Conservation (phyloP, 2,797 vertebrate genomes). For the Sebastiscus albofasciatus region DNA sequence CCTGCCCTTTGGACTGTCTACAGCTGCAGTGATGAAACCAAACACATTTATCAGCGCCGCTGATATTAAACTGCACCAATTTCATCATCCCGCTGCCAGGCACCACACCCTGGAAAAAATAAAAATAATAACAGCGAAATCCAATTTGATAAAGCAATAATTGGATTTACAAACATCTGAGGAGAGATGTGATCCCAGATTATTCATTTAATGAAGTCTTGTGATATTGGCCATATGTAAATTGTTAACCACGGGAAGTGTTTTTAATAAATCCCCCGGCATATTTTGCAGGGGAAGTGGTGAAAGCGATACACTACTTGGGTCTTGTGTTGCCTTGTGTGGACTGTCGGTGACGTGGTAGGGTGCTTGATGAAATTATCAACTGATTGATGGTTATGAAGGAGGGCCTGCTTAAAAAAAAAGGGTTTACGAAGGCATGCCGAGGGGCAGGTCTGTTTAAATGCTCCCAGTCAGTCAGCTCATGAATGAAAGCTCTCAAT, state of each 20-base stretch:
- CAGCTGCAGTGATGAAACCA: conserved; percentile 74
- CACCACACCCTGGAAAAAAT: conserved; percentile 68
- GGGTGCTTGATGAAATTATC: conserved; percentile 73
- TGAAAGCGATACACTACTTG: conserved; percentile 70
- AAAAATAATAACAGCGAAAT: conserved; percentile 80
- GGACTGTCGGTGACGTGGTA: conserved; percentile 50
- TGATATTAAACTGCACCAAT: conserved; percentile 79
- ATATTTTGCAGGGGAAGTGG: conserved; percentile 53
- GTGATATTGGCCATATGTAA: conserved; percentile 81
- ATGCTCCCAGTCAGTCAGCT: conserved; percentile 61
- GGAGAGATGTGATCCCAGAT: conserved; percentile 79
- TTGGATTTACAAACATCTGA: conserved; percentile 83
- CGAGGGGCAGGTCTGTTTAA: conserved; percentile 59
- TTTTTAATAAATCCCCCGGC: conserved; percentile 71
- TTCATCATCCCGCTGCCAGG: conserved; percentile 72
- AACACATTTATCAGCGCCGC: conserved; percentile 80
- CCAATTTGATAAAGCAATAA: conserved; percentile 83
- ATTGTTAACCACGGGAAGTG: conserved; percentile 76
- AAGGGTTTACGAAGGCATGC: conserved; percentile 31
- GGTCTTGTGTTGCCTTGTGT: conserved; percentile 53
- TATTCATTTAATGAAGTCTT: conserved; percentile 82
- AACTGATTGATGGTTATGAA: conserved; percentile 73
- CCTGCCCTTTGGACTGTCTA: conserved; percentile 78
- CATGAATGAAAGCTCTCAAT: conserved; percentile 68
- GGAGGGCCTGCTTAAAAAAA: conserved; percentile 36